Evolutionary conservation across 2,888 invertebrate genomes (phyloP).

Genomic region (Tinea pellionella): DNA sequence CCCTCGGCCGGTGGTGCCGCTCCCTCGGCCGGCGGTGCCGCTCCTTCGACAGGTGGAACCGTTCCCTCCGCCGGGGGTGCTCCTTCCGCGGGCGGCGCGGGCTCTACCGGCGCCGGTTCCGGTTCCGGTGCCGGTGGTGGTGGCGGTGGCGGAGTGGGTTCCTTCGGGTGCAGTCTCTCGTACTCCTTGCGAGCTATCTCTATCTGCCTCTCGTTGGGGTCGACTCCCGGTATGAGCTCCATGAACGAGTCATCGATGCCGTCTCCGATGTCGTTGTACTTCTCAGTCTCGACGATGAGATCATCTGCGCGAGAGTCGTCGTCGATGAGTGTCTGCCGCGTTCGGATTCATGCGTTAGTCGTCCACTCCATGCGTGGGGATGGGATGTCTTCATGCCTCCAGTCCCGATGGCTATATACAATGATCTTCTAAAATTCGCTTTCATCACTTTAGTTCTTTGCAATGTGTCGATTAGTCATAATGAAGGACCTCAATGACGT

Average conservation of each 20-base stretch:
- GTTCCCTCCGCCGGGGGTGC: slow-evolving; percentile 33
- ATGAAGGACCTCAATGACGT: slow-evolving; percentile 22
- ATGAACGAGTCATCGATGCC: slow-evolving; percentile 94
- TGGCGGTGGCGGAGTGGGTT: slow-evolving; percentile 39
- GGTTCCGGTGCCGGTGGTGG: slow-evolving; percentile 29
- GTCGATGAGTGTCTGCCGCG: slow-evolving; percentile 22
- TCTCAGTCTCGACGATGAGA: slow-evolving; percentile 88
- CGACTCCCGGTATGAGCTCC: slow-evolving; percentile 76
- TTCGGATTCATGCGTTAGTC: slow-evolving; percentile 19
- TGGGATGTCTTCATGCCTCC: neutral
- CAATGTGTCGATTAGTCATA: slow-evolving; percentile 17
- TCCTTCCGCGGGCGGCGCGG: slow-evolving; percentile 28
- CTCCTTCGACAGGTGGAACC: slow-evolving; percentile 27
- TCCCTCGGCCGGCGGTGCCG: slow-evolving; percentile 20
- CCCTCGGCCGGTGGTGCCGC: slow-evolving; percentile 33
- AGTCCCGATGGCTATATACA: slow-evolving; percentile 26
- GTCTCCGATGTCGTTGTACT: slow-evolving; percentile 91
- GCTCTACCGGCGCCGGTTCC: slow-evolving; percentile 22
- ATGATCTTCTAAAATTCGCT: neutral
- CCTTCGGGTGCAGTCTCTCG: slow-evolving; percentile 25
- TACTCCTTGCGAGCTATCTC: slow-evolving; percentile 30
- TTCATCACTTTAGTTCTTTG: neutral
- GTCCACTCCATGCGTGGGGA: neutral
- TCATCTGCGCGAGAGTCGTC: slow-evolving; percentile 75
- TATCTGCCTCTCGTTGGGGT: slow-evolving; percentile 47